Evolutionary conservation across 2,797 vertebrate species (phyloP), one percentile per base, ranked within the genome.

Genomic region (Perodicticus potto): DNA sequence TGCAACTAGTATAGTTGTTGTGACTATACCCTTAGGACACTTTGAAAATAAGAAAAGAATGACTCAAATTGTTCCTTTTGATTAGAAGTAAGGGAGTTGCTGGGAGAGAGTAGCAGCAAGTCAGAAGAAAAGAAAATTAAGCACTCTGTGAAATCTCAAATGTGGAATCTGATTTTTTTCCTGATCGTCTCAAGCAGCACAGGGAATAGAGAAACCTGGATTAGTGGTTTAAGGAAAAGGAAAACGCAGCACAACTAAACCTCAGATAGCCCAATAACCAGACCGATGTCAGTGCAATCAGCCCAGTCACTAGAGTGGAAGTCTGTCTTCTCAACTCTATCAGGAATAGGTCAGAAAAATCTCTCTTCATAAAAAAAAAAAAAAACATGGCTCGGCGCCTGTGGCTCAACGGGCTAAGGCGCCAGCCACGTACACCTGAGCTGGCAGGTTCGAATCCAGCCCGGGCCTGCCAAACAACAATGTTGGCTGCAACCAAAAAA

Each of bases 1-100:
- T 94, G 57, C 92, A 98, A 94, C 94, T 95, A 96, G 70, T 43
- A 72, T 43, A 97, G 92, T 86, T 96, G 78, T 84, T 97, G 91
- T 0, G 0, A 84, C 76, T 96, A 72, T 89, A 93, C 81, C 73
- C 90, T 93, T 14, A 96, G 87, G 94, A 97, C 23, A 3, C 59
- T 96, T 91, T 93, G 70, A 96, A 97, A 97, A 95, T 84, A 81
- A 97, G 76, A 95, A 97, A 96, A 88, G 59, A 97, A 94, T 0
- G 6, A 7, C 19, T 94, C 89, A 77, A 82, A 94, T 88, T 59
- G 84, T 92, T 97, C 97, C 57, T 88, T 96, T 81, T 96, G 45
- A 95, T 97, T 95, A 94, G 37, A 43, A 92, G 55, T 76, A 34
- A 70, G 55, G 45, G 70, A 40, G 37, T 34, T 61, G 14, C 61